Conservation (phyloP, 2,113 vertebrate species). For the Pachycephala philippinensis region DNA sequence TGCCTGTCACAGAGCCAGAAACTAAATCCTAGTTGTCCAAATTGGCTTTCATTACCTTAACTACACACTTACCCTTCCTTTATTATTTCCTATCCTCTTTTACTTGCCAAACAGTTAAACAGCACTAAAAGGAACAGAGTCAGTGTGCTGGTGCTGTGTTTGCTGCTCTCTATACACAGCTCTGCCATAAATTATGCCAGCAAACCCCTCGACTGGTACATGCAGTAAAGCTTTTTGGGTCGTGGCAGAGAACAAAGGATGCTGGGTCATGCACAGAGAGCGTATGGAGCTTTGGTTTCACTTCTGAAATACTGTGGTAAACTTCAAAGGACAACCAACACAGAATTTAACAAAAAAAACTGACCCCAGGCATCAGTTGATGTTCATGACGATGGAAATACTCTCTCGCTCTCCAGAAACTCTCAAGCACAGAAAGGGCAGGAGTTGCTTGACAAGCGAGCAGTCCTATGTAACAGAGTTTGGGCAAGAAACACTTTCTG, state of each 20-base stretch:
- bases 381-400: slow-evolving; percentile 8
- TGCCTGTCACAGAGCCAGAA: neutral
- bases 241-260: neutral
- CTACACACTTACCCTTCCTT: neutral
- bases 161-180: neutral
- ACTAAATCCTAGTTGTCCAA: neutral
- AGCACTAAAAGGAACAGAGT: neutral
- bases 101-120: neutral
- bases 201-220: neutral
- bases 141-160: neutral
- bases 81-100: neutral
- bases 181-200: neutral
- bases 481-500: neutral
- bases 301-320: slow-evolving; percentile 53
- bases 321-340: slow-evolving; percentile 37
- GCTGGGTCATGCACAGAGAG: neutral
- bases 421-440: neutral
- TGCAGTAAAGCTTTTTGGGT: neutral
- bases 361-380: slow-evolving; percentile 41
- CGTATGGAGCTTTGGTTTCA: slow-evolving; percentile 16
- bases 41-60: neutral
- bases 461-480: neutral
- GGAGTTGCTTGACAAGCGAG: neutral
- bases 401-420: neutral
- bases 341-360: neutral